phyloP scores from a whole-genome alignment of 1,140 invertebrate genomes.

The Luehdorfia chinensis region DNA sequence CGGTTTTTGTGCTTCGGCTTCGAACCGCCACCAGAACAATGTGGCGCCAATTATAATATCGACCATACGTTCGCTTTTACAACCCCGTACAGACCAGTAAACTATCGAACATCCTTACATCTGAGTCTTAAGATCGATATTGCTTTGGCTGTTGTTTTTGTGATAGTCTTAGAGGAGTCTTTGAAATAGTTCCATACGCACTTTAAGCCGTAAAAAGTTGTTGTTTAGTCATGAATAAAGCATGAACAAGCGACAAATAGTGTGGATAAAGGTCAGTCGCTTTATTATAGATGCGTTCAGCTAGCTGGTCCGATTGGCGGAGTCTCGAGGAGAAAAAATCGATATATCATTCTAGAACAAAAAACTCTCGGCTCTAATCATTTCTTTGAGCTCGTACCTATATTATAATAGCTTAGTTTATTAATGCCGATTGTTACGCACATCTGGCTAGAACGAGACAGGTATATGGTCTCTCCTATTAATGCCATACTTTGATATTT shows the following conservation, averaged over 20 bases:
- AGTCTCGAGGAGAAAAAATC: conserved; percentile 14
- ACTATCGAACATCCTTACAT: conserved; percentile 18
- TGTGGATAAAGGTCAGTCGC: conserved; percentile 59
- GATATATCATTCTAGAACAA: conserved; percentile 2
- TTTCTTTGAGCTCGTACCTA: conserved; percentile 14
- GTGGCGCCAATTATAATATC: conserved; percentile 38
- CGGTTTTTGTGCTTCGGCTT: conserved; percentile 49
- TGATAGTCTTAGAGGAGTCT: conserved; percentile 14
- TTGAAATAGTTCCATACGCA: conserved; percentile 41
- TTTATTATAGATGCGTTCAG: conserved; percentile 49
- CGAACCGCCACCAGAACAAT: conserved; percentile 38
- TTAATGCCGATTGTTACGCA: conserved; percentile 7
- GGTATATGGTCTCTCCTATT: no score
- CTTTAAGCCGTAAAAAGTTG: conserved; percentile 46
- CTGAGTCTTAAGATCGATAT: conserved; percentile 25
- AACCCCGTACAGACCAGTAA: conserved; percentile 2
- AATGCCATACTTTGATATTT: no score
- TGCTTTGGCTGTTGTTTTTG: conserved; percentile 12
- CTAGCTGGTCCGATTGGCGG: conserved; percentile 51
- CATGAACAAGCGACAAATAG: conserved; percentile 64
- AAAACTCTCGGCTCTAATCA: conserved; percentile 12
- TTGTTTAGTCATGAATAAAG: conserved; percentile 56
- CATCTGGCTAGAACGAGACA: no score
- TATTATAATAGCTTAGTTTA: conserved; percentile 5
- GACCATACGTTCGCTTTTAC: conserved; percentile 29